Conservation (phyloP, 2,888 invertebrate species). For the Bhutanitis thaidina region DNA sequence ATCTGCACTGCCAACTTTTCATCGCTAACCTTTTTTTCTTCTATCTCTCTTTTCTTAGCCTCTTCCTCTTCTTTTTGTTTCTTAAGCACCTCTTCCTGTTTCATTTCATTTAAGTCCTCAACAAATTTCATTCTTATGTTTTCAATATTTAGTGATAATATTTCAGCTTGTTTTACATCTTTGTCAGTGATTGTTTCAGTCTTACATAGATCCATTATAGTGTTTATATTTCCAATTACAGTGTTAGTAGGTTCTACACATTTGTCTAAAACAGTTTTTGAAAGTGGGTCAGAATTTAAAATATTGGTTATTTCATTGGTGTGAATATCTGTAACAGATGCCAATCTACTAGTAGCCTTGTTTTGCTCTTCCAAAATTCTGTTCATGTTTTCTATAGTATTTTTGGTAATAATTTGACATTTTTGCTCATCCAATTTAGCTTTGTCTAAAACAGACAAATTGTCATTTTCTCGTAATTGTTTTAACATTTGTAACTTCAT, state of each 20-base stretch:
- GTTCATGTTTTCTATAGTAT: slow-evolving; percentile 70
- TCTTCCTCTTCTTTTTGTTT: slow-evolving; percentile 52
- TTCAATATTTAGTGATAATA: slow-evolving; percentile 66
- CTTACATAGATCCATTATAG: slow-evolving; percentile 66
- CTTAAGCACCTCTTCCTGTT: slow-evolving; percentile 40
- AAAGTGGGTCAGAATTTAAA: slow-evolving; percentile 61
- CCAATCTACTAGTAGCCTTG: slow-evolving; percentile 64
- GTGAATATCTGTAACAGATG: slow-evolving; percentile 79
- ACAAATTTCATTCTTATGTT: slow-evolving; percentile 65
- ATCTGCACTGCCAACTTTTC: slow-evolving; percentile 28
- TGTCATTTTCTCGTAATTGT: slow-evolving; percentile 73
- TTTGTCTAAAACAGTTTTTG: slow-evolving; percentile 62
- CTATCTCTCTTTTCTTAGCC: slow-evolving; percentile 40
- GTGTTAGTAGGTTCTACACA: slow-evolving; percentile 57
- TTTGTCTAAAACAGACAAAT: slow-evolving; percentile 56
- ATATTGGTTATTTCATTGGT: slow-evolving; percentile 73
- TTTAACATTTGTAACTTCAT: slow-evolving; percentile 61
- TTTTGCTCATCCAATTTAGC: slow-evolving; percentile 75
- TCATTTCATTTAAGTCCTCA: slow-evolving; percentile 49
- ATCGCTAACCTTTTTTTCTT: slow-evolving; percentile 43
- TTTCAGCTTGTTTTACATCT: slow-evolving; percentile 78
- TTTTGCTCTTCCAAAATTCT: slow-evolving; percentile 73
- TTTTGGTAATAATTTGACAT: slow-evolving; percentile 59
- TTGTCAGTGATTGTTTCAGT: slow-evolving; percentile 61
- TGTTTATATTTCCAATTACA: slow-evolving; percentile 61